These are phyloP conservation scores for Sinocyclocheilus anophthalmus DNA, from an alignment of 2,113 vertebrate genomes.

Conservation along the genomic window DNA sequence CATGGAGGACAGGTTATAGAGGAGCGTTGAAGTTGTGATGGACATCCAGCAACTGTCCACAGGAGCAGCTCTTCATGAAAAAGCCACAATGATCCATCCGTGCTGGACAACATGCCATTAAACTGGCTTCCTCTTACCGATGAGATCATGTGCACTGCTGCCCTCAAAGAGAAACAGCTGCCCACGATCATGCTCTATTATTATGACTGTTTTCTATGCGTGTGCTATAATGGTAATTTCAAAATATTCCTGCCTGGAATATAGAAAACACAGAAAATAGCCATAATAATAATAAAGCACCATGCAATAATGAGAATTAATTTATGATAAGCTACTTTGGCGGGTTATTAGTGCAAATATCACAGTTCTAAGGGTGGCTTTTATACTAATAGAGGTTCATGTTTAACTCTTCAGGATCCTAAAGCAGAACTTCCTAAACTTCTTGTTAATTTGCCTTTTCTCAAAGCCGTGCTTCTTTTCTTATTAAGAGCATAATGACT, in stretches of 20 bases:
- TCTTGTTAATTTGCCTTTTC: not conserved
- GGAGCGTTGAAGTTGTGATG: not conserved
- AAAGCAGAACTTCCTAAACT: not conserved
- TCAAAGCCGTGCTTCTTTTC: constrained; percentile 10
- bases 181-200: not conserved
- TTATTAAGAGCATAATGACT: constrained; percentile 37
- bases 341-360: not conserved
- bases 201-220: not conserved
- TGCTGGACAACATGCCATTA: not conserved
- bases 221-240: not conserved
- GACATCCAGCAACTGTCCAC: not conserved
- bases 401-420: not conserved
- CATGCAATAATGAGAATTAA: not conserved
- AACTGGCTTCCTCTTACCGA: not conserved
- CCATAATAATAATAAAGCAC: not conserved
- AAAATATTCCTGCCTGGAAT: not conserved
- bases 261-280: not conserved
- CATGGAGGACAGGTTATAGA: not conserved
- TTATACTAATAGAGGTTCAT: not conserved
- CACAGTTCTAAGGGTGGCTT: not conserved
- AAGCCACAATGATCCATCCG: not conserved
- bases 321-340: not conserved
- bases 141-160: not conserved
- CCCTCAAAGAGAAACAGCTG: not conserved
- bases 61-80: not conserved